phyloP scores from a whole-genome alignment of 2,113 vertebrate species.

The Nestor notabilis region DNA sequence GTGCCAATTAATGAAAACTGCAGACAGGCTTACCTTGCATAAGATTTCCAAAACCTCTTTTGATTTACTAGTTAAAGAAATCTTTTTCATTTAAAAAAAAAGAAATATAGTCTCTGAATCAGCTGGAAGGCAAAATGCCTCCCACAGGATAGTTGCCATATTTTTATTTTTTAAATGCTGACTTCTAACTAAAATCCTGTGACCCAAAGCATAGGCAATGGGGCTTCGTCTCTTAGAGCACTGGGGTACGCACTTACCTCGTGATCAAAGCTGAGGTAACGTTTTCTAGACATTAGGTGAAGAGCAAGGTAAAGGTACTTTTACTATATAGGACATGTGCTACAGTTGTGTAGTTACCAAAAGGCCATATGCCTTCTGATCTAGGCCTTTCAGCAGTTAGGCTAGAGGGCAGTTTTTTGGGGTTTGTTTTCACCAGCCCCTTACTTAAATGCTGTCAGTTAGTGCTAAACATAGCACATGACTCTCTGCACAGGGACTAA shows the following conservation, averaged over 20 bases:
- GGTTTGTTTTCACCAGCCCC: not conserved
- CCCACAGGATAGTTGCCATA: not conserved
- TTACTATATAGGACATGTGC: not conserved
- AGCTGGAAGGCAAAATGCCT: not conserved
- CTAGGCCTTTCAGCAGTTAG: not conserved
- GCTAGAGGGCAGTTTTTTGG: not conserved
- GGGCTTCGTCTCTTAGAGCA: not conserved
- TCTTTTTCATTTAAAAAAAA: not conserved
- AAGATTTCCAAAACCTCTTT: not conserved
- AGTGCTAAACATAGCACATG: not conserved
- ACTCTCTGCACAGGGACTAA: not conserved
- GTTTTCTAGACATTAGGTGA: not conserved
- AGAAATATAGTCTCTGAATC: not conserved
- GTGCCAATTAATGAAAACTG: not conserved
- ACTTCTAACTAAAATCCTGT: not conserved
- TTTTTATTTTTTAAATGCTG: not conserved
- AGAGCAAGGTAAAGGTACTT: not conserved
- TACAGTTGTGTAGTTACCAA: not conserved
- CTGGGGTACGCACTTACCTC: not conserved
- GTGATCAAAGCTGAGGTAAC: not conserved
- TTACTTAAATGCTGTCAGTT: not conserved
- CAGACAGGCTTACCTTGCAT: not conserved
- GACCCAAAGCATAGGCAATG: not conserved
- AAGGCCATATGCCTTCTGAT: not conserved
- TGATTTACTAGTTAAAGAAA: not conserved